Percentiles rank a stretch among this genome's conserved stretches.
Evolutionary conservation across 2,797 vertebrate genomes (phyloP).

Genomic region (Oreochromis grahami): DNA sequence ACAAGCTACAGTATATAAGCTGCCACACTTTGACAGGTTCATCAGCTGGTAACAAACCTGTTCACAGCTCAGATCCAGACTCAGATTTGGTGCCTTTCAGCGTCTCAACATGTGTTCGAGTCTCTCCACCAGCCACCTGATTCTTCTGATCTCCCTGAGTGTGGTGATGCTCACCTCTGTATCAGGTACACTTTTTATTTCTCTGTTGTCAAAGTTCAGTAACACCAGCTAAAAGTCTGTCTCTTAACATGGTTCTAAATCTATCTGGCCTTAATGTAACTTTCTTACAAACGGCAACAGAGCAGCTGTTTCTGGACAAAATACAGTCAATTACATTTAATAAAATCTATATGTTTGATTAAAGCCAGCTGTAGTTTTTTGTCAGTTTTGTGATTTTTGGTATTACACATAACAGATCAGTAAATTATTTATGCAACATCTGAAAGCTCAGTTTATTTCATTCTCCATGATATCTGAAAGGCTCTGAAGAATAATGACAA

Average conservation of each 20-base stretch:
- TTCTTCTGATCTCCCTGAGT: conserved; percentile 10
- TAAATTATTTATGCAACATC: too few relatives aligned
- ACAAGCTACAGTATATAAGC: neutral
- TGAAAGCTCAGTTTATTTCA: too few relatives aligned
- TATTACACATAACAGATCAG: too few relatives aligned
- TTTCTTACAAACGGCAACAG: too few relatives aligned
- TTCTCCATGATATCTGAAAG: too few relatives aligned
- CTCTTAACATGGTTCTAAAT: neutral
- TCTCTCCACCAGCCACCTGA: neutral
- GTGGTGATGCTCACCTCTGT: neutral
- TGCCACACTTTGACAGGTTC: neutral
- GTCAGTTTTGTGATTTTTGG: too few relatives aligned
- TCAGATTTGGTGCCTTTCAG: neutral
- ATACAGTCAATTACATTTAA: too few relatives aligned
- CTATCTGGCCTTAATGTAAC: neutral
- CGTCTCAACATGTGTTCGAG: conserved; percentile 5
- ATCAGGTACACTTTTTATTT: conserved; percentile 6
- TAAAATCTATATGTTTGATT: too few relatives aligned
- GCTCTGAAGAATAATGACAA: too few relatives aligned
- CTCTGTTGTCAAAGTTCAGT: neutral
- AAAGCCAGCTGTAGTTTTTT: neutral
- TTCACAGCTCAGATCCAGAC: neutral
- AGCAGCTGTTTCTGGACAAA: too few relatives aligned
- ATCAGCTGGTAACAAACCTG: neutral
- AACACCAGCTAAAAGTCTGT: neutral